Conservation (phyloP, 1,140 invertebrate genomes). For the Tetramorium parvispinum region DNA sequence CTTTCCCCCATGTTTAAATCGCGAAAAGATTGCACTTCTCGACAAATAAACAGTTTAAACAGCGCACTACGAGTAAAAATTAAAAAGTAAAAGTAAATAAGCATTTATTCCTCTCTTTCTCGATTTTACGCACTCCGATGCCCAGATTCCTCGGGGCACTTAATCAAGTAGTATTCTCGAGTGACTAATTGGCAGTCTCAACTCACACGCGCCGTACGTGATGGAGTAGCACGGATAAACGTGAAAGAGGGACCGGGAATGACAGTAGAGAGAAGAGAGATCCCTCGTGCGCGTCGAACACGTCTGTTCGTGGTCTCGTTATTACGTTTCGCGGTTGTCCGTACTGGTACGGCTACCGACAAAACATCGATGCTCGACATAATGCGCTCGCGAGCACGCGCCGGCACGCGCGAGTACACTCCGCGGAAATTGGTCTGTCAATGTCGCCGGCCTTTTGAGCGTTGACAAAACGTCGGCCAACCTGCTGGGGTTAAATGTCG, state of each 20-base stretch:
- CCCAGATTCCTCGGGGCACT: background rate
- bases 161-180: background rate
- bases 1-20: background rate
- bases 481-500: background rate
- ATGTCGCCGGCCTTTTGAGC: conserved; percentile 34
- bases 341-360: conserved; percentile 56
- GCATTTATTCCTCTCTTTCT: background rate
- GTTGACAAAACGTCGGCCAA: conserved; percentile 22
- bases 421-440: conserved; percentile 43
- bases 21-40: background rate
- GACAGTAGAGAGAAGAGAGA: conserved; percentile 53
- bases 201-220: background rate
- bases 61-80: background rate
- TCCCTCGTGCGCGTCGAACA: conserved; percentile 33
- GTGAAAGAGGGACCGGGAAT: conserved; percentile 23
- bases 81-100: conserved; percentile 2
- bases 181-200: conserved; percentile 35
- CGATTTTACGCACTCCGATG: background rate
- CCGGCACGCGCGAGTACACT: background rate
- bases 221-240: background rate
- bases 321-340: conserved; percentile 71
- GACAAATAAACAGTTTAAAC: background rate
- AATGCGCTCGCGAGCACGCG: background rate
- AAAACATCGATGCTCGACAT: conserved; percentile 60
- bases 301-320: conserved; percentile 66